A percentile compares a stretch with the other conserved stretches of the same genome.
phyloP scores from a whole-genome alignment of 2,888 invertebrate species.

The Ctena decussata region DNA sequence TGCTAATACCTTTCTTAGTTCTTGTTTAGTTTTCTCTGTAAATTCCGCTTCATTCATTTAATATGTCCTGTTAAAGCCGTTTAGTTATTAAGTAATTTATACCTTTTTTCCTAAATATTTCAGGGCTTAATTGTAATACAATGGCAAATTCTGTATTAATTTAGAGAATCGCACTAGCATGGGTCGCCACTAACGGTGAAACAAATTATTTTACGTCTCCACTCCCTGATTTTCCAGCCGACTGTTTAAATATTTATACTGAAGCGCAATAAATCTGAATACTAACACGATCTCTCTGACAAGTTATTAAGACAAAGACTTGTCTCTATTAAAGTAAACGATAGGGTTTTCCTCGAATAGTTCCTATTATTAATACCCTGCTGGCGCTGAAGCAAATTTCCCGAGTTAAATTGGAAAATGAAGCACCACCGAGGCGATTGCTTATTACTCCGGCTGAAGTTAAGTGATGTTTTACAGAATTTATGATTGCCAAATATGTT shows the following conservation, averaged over 20 bases:
- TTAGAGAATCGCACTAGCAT: background rate
- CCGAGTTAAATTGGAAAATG: background rate
- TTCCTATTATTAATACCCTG: constrained; percentile 2
- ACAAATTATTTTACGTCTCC: constrained; percentile 10
- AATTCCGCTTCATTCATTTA: too few relatives aligned
- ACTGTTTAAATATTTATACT: constrained; percentile 9
- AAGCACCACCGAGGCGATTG: background rate
- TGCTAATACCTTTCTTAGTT: too few relatives aligned
- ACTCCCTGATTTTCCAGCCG: background rate
- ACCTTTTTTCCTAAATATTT: too few relatives aligned
- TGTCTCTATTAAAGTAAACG: constrained; percentile 16
- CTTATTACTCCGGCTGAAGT: constrained; percentile 8
- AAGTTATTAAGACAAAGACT: constrained; percentile 13
- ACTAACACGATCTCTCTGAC: background rate
- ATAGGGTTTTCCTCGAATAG: constrained; percentile 7
- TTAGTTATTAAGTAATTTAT: too few relatives aligned
- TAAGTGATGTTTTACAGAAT: constrained; percentile 1
- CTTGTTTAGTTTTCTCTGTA: too few relatives aligned
- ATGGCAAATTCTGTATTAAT: too few relatives aligned
- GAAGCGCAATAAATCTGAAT: constrained; percentile 6
- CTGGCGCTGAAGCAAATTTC: background rate
- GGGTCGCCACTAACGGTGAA: constrained; percentile 1
- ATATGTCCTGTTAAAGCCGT: too few relatives aligned
- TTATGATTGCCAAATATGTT: background rate
- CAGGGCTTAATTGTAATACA: too few relatives aligned